Conservation (phyloP, 2,113 vertebrate genomes). For the Dendrocopos noguchii region DNA sequence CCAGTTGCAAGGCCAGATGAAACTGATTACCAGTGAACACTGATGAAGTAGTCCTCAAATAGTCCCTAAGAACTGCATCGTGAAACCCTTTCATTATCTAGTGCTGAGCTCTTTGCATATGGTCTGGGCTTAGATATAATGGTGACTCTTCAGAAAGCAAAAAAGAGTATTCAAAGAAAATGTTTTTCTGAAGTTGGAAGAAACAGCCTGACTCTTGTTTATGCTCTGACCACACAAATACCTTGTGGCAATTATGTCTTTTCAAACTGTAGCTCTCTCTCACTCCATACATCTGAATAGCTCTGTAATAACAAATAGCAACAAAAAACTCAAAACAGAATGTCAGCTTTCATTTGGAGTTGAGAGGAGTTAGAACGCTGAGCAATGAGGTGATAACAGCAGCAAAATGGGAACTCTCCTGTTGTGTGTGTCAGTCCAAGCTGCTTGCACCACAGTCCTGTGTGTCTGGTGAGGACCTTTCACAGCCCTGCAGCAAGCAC, state of each 20-base stretch:
- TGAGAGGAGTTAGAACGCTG: not conserved
- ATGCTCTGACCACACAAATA: conserved; percentile 36
- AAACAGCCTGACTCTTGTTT: conserved; percentile 35
- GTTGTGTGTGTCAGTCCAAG: not conserved
- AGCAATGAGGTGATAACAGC: not conserved
- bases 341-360: conserved; percentile 14
- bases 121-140: not conserved
- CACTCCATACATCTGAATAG: not conserved
- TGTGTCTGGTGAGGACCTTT: not conserved
- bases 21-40: not conserved
- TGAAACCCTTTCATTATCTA: conserved; percentile 17
- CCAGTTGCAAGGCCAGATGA: not conserved
- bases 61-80: not conserved
- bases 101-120: not conserved
- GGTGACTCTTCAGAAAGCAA: conserved; percentile 11
- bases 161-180: conserved; percentile 30
- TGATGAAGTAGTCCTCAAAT: not conserved
- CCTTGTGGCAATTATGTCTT: conserved; percentile 4
- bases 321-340: conserved; percentile 3
- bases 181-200: conserved; percentile 38
- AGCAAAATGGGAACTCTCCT: not conserved
- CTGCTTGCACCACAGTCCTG: not conserved
- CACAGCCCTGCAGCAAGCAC: not conserved
- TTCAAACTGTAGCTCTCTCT: not conserved
- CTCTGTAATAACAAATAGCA: not conserved